A percentile compares a stretch with the other conserved stretches of the same genome.
These are phyloP conservation scores for Drosophila melanocephala DNA, from an alignment of 2,888 invertebrate genomes.

Conservation along the genomic window DNA sequence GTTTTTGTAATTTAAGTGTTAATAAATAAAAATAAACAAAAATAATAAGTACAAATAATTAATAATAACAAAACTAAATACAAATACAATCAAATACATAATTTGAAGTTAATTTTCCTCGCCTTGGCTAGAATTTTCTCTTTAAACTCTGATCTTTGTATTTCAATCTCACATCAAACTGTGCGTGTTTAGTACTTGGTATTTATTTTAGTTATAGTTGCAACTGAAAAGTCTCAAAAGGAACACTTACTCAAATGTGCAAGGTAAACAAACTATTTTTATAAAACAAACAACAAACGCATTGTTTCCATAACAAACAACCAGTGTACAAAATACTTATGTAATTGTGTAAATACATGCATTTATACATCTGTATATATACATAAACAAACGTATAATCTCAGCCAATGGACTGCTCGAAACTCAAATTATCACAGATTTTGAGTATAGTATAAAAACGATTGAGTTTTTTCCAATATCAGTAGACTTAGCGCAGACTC, in stretches of 20 bases:
- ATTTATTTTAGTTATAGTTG: background rate
- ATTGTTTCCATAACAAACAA: constrained; percentile 6
- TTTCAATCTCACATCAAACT: background rate
- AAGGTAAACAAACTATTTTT: constrained; percentile 47
- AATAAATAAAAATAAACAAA: background rate
- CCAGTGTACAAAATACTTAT: constrained; percentile 1
- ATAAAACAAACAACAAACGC: constrained; percentile 5
- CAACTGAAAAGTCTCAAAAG: background rate
- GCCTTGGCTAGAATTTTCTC: too few species aligned
- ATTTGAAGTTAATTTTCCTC: accelerated
- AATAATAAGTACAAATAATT: background rate
- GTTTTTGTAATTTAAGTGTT: background rate
- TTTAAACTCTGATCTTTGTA: background rate
- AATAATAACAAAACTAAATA: background rate
- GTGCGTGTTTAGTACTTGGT: background rate
- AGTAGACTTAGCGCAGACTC: constrained; percentile 41
- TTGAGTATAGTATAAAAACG: background rate
- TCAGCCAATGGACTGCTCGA: background rate
- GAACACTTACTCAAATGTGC: constrained; percentile 33
- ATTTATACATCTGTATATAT: background rate
- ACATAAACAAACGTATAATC: background rate
- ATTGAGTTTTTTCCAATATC: constrained; percentile 20
- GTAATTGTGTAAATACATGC: background rate
- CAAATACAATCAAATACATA: background rate
- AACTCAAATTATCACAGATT: background rate